phyloP scores from a whole-genome alignment of 2,797 vertebrate genomes.

The Capromys pilorides region DNA sequence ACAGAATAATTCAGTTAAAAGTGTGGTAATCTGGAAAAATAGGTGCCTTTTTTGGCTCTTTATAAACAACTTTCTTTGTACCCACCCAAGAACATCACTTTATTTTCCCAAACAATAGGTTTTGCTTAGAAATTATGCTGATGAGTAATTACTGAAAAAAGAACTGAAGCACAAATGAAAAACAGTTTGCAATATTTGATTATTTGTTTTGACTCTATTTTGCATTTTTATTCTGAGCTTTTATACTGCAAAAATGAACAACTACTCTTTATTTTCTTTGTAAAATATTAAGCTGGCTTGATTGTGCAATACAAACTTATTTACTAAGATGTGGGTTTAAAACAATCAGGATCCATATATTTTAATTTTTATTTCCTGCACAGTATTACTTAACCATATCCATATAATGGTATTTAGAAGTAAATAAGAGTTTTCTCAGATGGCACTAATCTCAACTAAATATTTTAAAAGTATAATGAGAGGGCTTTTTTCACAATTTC shows the following conservation, averaged over 20 bases:
- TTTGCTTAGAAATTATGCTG: slow-evolving; percentile 14
- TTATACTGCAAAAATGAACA: slow-evolving; percentile 22
- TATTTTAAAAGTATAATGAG: slow-evolving; percentile 64
- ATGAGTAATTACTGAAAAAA: slow-evolving; percentile 35
- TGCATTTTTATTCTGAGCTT: background rate
- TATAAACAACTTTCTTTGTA: background rate
- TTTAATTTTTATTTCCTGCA: slow-evolving; percentile 35
- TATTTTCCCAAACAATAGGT: background rate
- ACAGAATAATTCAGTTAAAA: background rate
- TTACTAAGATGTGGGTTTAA: slow-evolving; percentile 16
- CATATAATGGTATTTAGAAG: background rate
- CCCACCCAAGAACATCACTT: background rate
- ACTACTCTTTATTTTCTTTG: slow-evolving; percentile 32
- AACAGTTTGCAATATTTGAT: slow-evolving; percentile 22
- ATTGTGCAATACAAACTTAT: background rate
- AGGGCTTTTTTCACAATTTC: slow-evolving; percentile 69
- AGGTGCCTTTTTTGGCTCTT: background rate
- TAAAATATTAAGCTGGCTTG: slow-evolving; percentile 33
- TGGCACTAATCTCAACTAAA: slow-evolving; percentile 59
- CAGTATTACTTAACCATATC: slow-evolving; percentile 28
- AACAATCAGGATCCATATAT: slow-evolving; percentile 8
- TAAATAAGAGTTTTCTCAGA: slow-evolving; percentile 52
- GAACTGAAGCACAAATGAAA: slow-evolving; percentile 34
- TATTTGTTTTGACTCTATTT: background rate
- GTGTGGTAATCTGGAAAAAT: background rate